Percentiles rank a stretch among this genome's conserved stretches.
These are phyloP conservation scores for Sepioteuthis lessoniana DNA, from an alignment of 2,888 invertebrate species.

Conservation along the genomic window DNA sequence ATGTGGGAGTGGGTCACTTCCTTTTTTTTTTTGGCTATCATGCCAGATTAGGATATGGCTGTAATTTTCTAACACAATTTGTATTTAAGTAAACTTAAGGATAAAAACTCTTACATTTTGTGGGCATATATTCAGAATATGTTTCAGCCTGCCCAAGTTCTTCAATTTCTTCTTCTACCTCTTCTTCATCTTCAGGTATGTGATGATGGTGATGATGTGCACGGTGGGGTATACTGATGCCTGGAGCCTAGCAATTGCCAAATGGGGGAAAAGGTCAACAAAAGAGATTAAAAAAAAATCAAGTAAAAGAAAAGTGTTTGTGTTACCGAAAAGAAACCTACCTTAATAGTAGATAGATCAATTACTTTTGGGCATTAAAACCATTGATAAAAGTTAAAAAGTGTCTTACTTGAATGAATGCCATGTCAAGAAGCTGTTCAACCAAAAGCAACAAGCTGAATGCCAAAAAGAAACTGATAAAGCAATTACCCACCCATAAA, in stretches of 20 bases:
- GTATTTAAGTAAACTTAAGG: no score
- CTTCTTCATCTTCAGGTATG: constrained; percentile 75
- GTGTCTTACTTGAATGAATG: background rate
- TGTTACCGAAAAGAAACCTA: background rate
- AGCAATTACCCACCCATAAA: no score
- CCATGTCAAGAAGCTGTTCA: background rate
- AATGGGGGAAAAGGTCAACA: background rate
- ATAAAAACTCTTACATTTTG: constrained; percentile 79
- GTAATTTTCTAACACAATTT: no score
- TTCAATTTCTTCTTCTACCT: constrained; percentile 92
- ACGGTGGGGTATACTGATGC: constrained; percentile 40
- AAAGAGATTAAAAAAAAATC: background rate
- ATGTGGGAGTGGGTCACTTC: no score
- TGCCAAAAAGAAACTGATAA: no score
- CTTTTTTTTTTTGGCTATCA: no score
- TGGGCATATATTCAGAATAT: constrained; percentile 97
- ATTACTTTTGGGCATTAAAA: background rate
- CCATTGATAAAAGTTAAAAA: background rate
- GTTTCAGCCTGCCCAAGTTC: constrained; percentile 99
- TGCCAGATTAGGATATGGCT: no score
- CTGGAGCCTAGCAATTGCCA: constrained; percentile 23
- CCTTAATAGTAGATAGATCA: background rate
- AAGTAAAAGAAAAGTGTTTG: background rate
- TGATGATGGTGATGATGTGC: constrained; percentile 45
- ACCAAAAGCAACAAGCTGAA: no score